phyloP scores from a whole-genome alignment of 2,797 vertebrate species.

The Pseudochirops corinnae region DNA sequence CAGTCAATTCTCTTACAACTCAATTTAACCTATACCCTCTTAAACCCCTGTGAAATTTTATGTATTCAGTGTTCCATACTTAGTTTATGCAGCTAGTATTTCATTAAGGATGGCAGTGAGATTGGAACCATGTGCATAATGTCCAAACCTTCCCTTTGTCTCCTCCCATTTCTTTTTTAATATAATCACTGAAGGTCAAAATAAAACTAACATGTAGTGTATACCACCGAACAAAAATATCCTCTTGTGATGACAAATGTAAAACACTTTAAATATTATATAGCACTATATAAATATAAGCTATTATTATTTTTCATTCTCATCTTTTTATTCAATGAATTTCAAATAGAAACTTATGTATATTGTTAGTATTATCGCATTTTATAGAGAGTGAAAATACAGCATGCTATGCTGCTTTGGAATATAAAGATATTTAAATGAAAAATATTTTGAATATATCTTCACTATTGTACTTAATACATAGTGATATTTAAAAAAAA shows the following conservation, averaged over 20 bases:
- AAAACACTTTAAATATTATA: slow-evolving; percentile 30
- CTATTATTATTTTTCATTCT: neutral
- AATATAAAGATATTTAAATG: neutral
- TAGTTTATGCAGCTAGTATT: neutral
- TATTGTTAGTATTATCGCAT: neutral
- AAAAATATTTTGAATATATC: neutral
- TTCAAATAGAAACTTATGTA: neutral
- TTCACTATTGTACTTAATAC: neutral
- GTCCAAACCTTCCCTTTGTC: neutral
- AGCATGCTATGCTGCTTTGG: neutral
- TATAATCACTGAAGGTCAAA: neutral
- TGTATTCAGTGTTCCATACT: neutral
- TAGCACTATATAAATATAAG: neutral
- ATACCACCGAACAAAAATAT: neutral
- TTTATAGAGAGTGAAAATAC: neutral
- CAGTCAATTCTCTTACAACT: neutral
- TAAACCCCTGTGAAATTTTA: neutral
- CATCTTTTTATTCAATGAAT: neutral
- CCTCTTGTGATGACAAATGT: neutral
- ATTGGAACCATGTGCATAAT: neutral
- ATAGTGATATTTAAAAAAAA: neutral
- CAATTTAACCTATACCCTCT: neutral
- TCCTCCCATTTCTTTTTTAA: neutral
- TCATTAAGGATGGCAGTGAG: neutral
- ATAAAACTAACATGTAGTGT: neutral